phyloP scores from a whole-genome alignment of 2,888 invertebrate species.

The Callosobruchus maculatus region DNA sequence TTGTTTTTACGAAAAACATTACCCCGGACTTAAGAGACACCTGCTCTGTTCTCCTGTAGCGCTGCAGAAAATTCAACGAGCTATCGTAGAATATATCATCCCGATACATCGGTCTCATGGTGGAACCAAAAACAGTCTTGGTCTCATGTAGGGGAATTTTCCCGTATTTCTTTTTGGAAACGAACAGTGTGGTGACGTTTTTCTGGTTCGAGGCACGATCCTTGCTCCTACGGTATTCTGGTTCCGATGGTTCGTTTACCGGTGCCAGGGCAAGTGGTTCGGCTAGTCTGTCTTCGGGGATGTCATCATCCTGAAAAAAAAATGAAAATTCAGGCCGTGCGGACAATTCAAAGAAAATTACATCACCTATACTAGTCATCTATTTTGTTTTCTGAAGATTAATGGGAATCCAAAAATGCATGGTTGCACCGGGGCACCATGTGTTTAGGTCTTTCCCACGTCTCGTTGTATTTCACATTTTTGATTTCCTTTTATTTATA shows the following conservation, averaged over 20 bases:
- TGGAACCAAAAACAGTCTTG: conserved; percentile 8
- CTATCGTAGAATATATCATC: conserved; percentile 66
- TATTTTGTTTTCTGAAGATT: too few relatives aligned
- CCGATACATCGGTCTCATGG: conserved; percentile 55
- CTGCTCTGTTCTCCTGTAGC: conserved; percentile 7
- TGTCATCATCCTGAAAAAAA: conserved; percentile 4
- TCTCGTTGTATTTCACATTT: too few relatives aligned
- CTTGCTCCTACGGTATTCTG: too few relatives aligned
- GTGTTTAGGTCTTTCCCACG: too few relatives aligned
- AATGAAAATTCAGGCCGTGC: too few relatives aligned
- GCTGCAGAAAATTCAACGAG: conserved; percentile 22
- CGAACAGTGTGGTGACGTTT: conserved; percentile 3
- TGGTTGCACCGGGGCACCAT: too few relatives aligned
- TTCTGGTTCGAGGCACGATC: neutral
- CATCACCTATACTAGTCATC: too few relatives aligned
- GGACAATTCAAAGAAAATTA: too few relatives aligned
- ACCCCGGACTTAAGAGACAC: conserved; percentile 1
- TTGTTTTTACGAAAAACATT: neutral
- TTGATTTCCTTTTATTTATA: too few relatives aligned
- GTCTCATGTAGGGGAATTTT: conserved; percentile 11
- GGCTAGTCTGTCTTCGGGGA: neutral
- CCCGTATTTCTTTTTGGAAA: conserved; percentile 2
- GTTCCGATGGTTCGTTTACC: conserved; percentile 3
- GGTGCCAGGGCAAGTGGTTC: conserved; percentile 8
- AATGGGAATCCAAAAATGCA: too few relatives aligned